Evolutionary conservation across 2,113 vertebrate species (phyloP), one percentile per base, ranked within the genome.

Genomic region (Nycticebus coucang): DNA sequence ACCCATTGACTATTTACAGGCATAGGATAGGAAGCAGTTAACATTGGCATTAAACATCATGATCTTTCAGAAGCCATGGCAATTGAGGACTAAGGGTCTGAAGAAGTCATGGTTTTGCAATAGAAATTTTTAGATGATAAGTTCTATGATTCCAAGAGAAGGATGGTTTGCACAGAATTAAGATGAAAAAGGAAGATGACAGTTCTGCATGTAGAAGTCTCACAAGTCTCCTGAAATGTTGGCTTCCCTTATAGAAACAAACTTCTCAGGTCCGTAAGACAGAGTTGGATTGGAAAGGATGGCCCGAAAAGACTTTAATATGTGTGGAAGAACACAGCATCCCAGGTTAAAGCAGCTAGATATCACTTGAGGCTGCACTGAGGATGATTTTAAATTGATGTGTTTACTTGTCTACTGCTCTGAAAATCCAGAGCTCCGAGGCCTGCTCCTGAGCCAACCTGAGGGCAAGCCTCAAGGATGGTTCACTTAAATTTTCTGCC

Each of bases 281-380:
- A n/a, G 30, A 69, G 64, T 21, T 90, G 89, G 68, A 80, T 45
- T 69, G 24, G 45, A 92, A 92, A 92, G 37, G 45, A 75, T 60
- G 89, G 30, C 62, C 71, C 4, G 8, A 55, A 75, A 95, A 95
- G 77, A 77, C 28, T 83, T 93, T 77, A 17, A 89, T 93, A 90
- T 97, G 11, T 80, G 64, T 77, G 60, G 69, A 89, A 94, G 80
- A 77, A 74, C 93, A 91, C 37, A 87, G 24, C 35, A 37, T 37
- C 57, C 41, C 50, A 75, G 45, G 59, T 80, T 77, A 83, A 84
- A 93, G 41, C 59, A 91, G 41, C 45, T 64, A 97, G 33, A 72
- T 77, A 62, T 83, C 33, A 89, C 75, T 89, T 33, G 69, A 91
- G 69, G 18, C 53, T 37, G 7, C 1, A 2, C 66, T 64, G n/a